Percentiles rank a stretch among this genome's conserved stretches.
These are phyloP conservation scores for Pardalotus punctatus DNA, from an alignment of 2,113 vertebrate genomes.

Conservation along the genomic window DNA sequence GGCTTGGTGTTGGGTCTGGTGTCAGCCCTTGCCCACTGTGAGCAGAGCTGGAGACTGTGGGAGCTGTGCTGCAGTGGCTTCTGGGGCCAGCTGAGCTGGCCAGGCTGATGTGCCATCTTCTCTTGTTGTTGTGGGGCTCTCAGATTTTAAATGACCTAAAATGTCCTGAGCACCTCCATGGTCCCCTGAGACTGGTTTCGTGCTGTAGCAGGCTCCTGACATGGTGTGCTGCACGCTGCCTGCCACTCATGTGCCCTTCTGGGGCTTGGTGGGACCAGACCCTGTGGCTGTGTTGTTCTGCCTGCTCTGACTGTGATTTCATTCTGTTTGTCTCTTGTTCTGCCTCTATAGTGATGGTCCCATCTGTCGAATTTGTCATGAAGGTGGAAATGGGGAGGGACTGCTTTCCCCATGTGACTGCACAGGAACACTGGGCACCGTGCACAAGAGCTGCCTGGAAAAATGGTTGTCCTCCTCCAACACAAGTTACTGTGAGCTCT, in stretches of 20 bases:
- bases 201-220: neutral
- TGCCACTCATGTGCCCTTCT: neutral
- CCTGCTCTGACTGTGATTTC: neutral
- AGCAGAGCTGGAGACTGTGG: neutral
- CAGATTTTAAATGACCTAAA: neutral
- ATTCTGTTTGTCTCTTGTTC: neutral
- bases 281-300: neutral
- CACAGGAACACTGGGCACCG: conserved; percentile 90
- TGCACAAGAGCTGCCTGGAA: conserved; percentile 96
- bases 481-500: conserved; percentile 98
- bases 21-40: neutral
- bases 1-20: neutral
- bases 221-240: neutral
- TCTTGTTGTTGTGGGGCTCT: neutral
- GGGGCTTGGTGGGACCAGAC: neutral
- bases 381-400: conserved; percentile 84
- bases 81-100: neutral
- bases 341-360: conserved; percentile 81
- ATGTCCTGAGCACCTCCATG: neutral
- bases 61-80: accelerated
- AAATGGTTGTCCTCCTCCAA: conserved; percentile 96
- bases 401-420: conserved; percentile 93
- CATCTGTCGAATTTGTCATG: conserved; percentile 96
- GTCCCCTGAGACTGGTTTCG: neutral
- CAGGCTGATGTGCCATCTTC: neutral